phyloP scores from a whole-genome alignment of 2,797 vertebrate species.

The Pantherophis alleghaniensis region DNA sequence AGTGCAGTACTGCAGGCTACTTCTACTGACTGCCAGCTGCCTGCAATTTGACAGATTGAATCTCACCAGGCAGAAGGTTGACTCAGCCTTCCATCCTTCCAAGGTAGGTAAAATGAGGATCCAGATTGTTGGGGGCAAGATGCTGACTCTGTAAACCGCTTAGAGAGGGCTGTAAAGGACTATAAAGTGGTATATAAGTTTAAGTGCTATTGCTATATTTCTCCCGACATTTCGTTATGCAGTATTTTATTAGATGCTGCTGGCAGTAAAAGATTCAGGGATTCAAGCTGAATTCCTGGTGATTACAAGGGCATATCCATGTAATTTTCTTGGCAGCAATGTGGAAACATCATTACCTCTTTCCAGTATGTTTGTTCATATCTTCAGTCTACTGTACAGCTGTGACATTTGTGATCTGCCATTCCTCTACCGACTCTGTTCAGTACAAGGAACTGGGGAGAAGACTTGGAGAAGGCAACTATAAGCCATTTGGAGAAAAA shows the following conservation, averaged over 20 bases:
- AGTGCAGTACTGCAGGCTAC: too few relatives aligned
- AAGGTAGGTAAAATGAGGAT: too few relatives aligned
- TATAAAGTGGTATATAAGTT: too few relatives aligned
- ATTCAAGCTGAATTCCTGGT: neutral
- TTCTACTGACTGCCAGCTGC: too few relatives aligned
- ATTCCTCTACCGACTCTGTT: neutral
- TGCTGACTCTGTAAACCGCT: too few relatives aligned
- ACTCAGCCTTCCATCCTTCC: too few relatives aligned
- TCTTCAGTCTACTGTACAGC: neutral
- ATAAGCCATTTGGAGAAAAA: neutral
- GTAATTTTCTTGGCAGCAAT: neutral
- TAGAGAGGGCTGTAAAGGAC: too few relatives aligned
- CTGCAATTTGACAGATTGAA: too few relatives aligned
- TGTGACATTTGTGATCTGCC: neutral
- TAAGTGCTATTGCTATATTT: neutral
- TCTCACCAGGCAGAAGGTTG: too few relatives aligned
- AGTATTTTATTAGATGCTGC: neutral
- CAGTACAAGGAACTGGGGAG: neutral
- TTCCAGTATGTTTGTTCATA: neutral
- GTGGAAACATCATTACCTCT: neutral
- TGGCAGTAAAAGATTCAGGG: neutral
- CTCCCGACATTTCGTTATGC: neutral
- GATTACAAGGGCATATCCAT: neutral
- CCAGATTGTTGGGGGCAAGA: too few relatives aligned
- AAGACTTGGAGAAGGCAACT: neutral